These are phyloP conservation scores for Chloroceryle aenea DNA, from an alignment of 2,113 vertebrate genomes.

Conservation along the genomic window DNA sequence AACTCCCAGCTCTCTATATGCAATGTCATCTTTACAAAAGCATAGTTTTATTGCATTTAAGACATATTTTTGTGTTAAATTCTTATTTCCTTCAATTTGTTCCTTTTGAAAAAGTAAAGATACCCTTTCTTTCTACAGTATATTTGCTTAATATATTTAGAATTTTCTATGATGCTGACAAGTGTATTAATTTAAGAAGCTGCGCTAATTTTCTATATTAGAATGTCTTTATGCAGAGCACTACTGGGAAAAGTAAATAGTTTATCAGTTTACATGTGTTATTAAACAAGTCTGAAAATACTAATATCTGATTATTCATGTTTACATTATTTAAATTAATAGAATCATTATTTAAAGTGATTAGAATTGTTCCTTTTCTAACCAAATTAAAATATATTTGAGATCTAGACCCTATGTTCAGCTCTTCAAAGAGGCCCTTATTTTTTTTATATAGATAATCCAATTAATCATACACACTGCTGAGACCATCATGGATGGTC, in stretches of 20 bases:
- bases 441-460: background rate
- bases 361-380: background rate
- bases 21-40: background rate
- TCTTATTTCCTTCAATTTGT: background rate
- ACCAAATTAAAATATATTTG: background rate
- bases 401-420: background rate
- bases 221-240: background rate
- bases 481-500: background rate
- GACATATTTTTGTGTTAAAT: background rate
- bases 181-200: background rate
- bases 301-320: background rate
- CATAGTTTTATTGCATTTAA: background rate
- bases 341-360: background rate
- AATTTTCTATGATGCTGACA: background rate
- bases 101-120: background rate
- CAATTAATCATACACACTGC: background rate
- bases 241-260: background rate
- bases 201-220: background rate
- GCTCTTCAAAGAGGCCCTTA: background rate
- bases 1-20: background rate
- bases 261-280: background rate
- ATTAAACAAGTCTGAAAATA: background rate
- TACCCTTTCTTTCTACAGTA: background rate
- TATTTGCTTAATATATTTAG: background rate
- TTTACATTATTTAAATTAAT: background rate